A percentile compares a stretch with the other conserved stretches of the same genome.
phyloP scores from a whole-genome alignment of 2,797 vertebrate species.

The Erethizon dorsatum region DNA sequence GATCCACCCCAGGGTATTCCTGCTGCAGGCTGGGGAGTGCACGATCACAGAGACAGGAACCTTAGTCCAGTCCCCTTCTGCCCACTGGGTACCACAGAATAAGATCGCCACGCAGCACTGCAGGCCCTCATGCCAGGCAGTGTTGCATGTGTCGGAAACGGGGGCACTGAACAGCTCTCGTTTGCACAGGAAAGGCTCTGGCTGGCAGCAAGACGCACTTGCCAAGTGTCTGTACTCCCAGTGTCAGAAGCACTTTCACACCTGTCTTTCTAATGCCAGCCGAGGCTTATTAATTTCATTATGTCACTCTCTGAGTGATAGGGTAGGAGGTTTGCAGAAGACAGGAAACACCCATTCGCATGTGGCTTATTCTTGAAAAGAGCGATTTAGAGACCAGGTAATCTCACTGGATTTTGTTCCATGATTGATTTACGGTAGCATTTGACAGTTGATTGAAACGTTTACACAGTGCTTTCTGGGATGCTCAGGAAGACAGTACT shows the following conservation, averaged over 20 bases:
- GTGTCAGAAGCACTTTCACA: background rate
- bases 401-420: background rate
- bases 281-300: background rate
- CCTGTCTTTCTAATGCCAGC: background rate
- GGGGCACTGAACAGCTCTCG: accelerated
- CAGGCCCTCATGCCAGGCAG: no score
- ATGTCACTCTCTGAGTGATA: background rate
- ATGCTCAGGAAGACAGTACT: background rate
- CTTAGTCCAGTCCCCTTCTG: background rate
- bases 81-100: accelerated
- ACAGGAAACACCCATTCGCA: background rate
- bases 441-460: background rate
- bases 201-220: background rate
- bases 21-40: no score
- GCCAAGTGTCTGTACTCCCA: background rate
- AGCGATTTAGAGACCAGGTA: background rate
- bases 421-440: background rate
- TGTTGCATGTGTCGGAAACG: accelerated
- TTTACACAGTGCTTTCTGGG: background rate
- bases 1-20: accelerated
- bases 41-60: accelerated
- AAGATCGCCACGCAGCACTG: accelerated
- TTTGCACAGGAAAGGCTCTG: background rate
- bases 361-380: background rate
- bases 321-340: conserved; percentile 34